Conservation (phyloP, 64 coral and sea anemone genomes). For the Montipora foliosa region DNA sequence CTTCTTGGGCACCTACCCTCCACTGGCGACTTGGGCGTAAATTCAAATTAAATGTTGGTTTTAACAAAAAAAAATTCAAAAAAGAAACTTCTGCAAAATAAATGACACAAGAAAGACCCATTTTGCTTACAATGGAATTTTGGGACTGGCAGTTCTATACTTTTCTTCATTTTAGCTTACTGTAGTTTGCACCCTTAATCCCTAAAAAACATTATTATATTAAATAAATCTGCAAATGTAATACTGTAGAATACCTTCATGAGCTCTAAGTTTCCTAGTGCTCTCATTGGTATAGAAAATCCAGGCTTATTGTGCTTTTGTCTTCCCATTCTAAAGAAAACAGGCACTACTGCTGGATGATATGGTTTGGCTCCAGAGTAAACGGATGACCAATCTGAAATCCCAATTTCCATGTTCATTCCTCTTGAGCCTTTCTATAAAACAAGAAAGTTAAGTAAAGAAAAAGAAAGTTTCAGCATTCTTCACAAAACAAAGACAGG, state of each 20-base stretch:
- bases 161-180: too few species aligned
- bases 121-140: too few species aligned
- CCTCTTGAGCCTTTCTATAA: slow-evolving; percentile 70
- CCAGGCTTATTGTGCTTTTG: slow-evolving; percentile 81
- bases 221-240: background rate
- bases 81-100: too few species aligned
- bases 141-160: too few species aligned
- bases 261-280: slow-evolving; percentile 65
- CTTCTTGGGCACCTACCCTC: too few species aligned
- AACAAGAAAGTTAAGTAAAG: too few species aligned
- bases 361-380: slow-evolving; percentile 83
- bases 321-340: slow-evolving; percentile 92
- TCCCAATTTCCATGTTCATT: slow-evolving; percentile 69
- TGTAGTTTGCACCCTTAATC: background rate
- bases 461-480: too few species aligned
- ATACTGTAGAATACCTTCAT: slow-evolving; percentile 15
- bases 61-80: too few species aligned
- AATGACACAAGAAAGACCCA: too few species aligned
- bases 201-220: background rate
- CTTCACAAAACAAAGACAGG: too few species aligned
- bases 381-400: slow-evolving; percentile 93
- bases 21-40: too few species aligned
- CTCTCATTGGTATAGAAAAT: slow-evolving; percentile 13
- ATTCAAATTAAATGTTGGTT: too few species aligned
- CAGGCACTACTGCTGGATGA: slow-evolving; percentile 81